Evolutionary conservation across 2,797 vertebrate genomes (phyloP).

Genomic region (Platalea minor): DNA sequence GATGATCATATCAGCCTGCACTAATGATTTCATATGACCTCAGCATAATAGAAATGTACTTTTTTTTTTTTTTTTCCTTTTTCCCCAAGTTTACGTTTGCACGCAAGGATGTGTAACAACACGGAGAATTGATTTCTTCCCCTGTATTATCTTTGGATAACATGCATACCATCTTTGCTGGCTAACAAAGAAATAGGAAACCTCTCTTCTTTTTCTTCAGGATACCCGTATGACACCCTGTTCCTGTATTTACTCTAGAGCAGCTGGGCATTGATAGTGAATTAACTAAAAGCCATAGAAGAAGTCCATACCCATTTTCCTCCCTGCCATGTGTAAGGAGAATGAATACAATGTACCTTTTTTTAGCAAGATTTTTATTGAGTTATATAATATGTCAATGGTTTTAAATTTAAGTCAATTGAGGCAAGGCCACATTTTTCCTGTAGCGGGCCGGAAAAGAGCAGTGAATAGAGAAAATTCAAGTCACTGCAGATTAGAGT

Average conservation of each 20-base stretch:
- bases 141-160: slow-evolving; percentile 49
- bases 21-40: slow-evolving; percentile 47
- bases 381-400: slow-evolving; percentile 44
- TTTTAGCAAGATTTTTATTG: slow-evolving; percentile 60
- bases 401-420: slow-evolving; percentile 36
- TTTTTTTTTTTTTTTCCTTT: not conserved
- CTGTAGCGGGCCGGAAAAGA: slow-evolving; percentile 20
- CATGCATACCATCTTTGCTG: slow-evolving; percentile 56
- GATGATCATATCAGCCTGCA: not conserved
- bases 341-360: slow-evolving; percentile 36
- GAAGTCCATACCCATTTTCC: slow-evolving; percentile 39
- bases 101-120: slow-evolving; percentile 66
- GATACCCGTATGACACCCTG: slow-evolving; percentile 36
- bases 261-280: slow-evolving; percentile 42
- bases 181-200: slow-evolving; percentile 72
- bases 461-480: slow-evolving; percentile 15
- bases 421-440: slow-evolving; percentile 47
- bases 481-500: not conserved
- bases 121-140: slow-evolving; percentile 47
- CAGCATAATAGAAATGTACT: slow-evolving; percentile 30
- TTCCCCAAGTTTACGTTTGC: slow-evolving; percentile 62
- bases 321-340: not conserved
- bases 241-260: slow-evolving; percentile 58
- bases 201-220: slow-evolving; percentile 59
- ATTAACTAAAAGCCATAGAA: slow-evolving; percentile 20